Conservation (phyloP, 2,797 vertebrate genomes). For the Sorex maritimensis region DNA sequence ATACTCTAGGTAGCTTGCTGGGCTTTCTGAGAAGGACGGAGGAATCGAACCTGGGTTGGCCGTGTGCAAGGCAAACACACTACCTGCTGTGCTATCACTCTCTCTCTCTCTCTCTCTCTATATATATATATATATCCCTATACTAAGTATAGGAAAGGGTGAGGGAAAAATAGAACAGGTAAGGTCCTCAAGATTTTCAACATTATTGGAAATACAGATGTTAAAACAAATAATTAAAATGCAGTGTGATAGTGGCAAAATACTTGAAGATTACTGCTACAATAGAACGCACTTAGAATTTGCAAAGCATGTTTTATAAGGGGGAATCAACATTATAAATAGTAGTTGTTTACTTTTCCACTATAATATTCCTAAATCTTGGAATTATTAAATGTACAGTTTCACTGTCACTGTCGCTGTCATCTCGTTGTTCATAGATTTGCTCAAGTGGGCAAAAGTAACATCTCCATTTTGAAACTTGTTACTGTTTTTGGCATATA, state of each 20-base stretch:
- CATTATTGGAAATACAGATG: conserved; percentile 4
- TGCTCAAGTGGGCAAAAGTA: no score
- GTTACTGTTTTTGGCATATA: no score
- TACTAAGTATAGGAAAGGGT: neutral
- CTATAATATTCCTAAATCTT: neutral
- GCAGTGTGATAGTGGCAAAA: neutral
- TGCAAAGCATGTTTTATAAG: neutral
- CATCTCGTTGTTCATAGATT: no score
- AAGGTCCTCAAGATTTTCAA: neutral
- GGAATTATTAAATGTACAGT: neutral
- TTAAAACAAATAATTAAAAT: neutral
- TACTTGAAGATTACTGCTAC: neutral
- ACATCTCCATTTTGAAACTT: no score
- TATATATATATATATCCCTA: no score
- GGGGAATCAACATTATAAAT: neutral
- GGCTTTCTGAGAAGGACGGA: no score
- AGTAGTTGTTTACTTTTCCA: neutral
- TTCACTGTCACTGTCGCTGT: no score
- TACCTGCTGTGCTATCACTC: neutral
- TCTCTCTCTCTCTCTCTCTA: no score
- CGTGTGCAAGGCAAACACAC: no score
- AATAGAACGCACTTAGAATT: neutral
- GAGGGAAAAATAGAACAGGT: neutral
- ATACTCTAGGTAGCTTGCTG: no score
- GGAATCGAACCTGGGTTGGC: no score